Evolutionary conservation across 2,113 vertebrate species (phyloP), one percentile per base, ranked within the genome.

Genomic region (Neolamprologus tretocephalus): DNA sequence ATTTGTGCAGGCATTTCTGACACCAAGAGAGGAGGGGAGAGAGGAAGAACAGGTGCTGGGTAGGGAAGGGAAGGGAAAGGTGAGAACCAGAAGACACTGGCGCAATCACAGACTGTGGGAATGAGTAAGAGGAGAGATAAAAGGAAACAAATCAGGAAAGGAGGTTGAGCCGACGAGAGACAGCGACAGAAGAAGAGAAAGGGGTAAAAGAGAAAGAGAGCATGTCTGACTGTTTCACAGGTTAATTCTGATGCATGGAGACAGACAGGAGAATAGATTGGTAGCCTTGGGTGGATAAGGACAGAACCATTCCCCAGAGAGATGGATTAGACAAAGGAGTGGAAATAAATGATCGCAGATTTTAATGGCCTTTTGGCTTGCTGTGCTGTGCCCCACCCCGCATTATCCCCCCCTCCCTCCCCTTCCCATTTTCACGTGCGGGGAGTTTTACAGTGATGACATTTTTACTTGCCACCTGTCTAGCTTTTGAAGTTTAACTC

Each of bases 351-450:
- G 96, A 96, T 97, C 94, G 90, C 93, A 93, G 94, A 95, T 96
- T 96, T 96, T 96, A 96, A 97, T 97, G 96, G 96, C 95, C 96
- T 96, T 96, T 96, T 96, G 94, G 94, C 94, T 96, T 95, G 94
- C 94, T 78, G 73, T 51, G 73, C 73, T 94, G 91, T 81, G 87
- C 84, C 84, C 84, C 61, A 45, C 55, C 45, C 58, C 28, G 2
- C 37, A 37, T 68, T 66, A 21, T 68, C 17, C 68, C 23, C 23
- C 23, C 66, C 80, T 83, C 81, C 63, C 83, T 42, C 86, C 37
- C 85, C 88, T 90, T 49, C 86, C 91, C 87, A 95, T 95, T 95
- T 94, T 92, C 89, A 71, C 80, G 57, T 90, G 80, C 78, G 61
- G 89, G 87, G 79, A 91, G 92, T 92, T 92, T 94, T 92, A 91